Percentiles rank a stretch among this genome's conserved stretches.
Evolutionary conservation across 2,888 invertebrate genomes (phyloP).

Genomic region (Ophion ventricosus): DNA sequence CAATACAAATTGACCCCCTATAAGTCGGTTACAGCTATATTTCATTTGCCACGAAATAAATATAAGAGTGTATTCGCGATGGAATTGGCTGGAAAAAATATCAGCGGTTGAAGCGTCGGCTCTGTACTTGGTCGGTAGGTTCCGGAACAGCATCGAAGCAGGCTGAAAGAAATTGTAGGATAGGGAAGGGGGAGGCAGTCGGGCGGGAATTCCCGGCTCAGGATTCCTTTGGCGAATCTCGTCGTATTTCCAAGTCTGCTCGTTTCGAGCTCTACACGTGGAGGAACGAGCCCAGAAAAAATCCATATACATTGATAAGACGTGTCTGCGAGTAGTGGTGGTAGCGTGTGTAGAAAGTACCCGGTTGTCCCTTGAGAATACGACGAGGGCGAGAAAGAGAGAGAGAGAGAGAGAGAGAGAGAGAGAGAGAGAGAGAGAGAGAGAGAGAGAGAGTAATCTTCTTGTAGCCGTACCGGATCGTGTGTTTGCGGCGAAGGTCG

Average conservation of each 20-base stretch:
- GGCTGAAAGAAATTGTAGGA: neutral
- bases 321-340: constrained; percentile 49
- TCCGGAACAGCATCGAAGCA: neutral
- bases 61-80: neutral
- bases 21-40: no score
- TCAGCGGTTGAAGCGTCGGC: neutral
- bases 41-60: neutral
- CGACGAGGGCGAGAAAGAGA: constrained; percentile 19
- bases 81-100: neutral
- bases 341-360: constrained; percentile 72
- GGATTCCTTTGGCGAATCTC: constrained; percentile 56
- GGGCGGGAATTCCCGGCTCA: constrained; percentile 34
- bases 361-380: constrained; percentile 68
- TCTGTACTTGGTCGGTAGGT: neutral
- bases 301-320: constrained; percentile 38
- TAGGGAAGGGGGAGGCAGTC: constrained; percentile 4
- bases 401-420: neutral
- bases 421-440: constrained; percentile 11
- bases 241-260: constrained; percentile 34
- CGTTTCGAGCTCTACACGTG: neutral
- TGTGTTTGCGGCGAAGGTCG: constrained; percentile 63
- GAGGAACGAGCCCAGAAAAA: constrained; percentile 18
- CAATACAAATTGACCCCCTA: no score
- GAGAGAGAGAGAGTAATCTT: neutral
- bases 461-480: neutral